Evolutionary conservation across 2,113 vertebrate species (phyloP).

Genomic region (Coturnix japonica): DNA sequence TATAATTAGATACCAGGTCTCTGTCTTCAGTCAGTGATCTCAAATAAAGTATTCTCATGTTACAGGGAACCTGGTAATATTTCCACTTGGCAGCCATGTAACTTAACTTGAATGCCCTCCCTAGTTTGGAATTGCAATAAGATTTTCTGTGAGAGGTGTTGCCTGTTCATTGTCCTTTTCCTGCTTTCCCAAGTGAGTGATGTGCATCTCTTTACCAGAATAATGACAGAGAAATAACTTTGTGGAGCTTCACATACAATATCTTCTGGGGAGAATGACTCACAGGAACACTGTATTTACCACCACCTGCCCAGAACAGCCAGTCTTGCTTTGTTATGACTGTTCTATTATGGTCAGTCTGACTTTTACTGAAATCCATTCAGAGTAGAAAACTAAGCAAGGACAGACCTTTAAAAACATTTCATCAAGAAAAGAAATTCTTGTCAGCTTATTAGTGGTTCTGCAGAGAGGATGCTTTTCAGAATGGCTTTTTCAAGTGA

Average conservation of each 20-base stretch:
- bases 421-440: constrained; percentile 6
- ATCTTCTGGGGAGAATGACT: constrained; percentile 27
- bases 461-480: not conserved
- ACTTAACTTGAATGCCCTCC: not conserved
- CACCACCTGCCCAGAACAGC: constrained; percentile 9
- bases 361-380: constrained; percentile 53
- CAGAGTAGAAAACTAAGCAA: constrained; percentile 19
- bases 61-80: not conserved
- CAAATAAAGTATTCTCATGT: not conserved
- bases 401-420: constrained; percentile 6
- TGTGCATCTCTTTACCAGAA: not conserved
- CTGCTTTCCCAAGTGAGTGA: not conserved
- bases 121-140: not conserved
- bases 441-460: not conserved
- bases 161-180: not conserved
- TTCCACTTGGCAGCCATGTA: not conserved
- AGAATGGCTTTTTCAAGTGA: constrained; percentile 38
- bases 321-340: constrained; percentile 58
- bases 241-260: not conserved
- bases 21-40: not conserved
- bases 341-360: constrained; percentile 54
- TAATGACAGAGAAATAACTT: not conserved
- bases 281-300: constrained; percentile 20
- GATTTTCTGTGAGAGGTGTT: not conserved
- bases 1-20: not conserved